A percentile compares a stretch with the other conserved stretches of the same genome.
These are phyloP conservation scores for Drepanosiphum platanoidis DNA, from an alignment of 2,888 invertebrate genomes.

Conservation along the genomic window DNA sequence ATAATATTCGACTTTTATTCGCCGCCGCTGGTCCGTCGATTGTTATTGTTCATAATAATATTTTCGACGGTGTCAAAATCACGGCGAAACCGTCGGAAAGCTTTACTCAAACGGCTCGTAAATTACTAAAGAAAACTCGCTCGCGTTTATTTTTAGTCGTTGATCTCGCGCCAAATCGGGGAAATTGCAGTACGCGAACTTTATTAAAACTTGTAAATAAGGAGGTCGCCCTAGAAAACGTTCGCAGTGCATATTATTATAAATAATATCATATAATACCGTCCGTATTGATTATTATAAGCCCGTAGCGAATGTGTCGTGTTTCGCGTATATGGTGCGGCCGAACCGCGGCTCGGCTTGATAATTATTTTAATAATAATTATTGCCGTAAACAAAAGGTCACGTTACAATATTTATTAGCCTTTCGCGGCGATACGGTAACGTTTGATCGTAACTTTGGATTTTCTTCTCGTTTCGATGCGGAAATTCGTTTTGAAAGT, in stretches of 20 bases:
- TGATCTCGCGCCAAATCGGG: constrained; percentile 13
- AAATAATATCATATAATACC: not conserved
- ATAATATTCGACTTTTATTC: not conserved
- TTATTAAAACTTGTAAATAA: constrained; percentile 41
- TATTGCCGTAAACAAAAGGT: not conserved
- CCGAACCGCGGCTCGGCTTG: not conserved
- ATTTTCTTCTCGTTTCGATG: not conserved
- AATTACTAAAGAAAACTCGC: constrained; percentile 29
- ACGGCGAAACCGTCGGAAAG: not conserved
- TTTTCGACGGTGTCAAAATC: not conserved
- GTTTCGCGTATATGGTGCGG: too few relatives aligned
- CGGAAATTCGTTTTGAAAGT: not conserved
- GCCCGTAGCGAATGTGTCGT: not conserved
- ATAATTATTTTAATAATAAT: not conserved
- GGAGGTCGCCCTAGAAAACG: constrained; percentile 20
- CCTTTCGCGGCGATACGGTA: not conserved
- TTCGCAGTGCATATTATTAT: not conserved
- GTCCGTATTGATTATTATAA: constrained; percentile 3
- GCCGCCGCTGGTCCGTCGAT: not conserved
- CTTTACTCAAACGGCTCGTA: constrained; percentile 18
- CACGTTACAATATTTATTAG: not conserved
- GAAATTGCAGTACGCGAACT: constrained; percentile 8
- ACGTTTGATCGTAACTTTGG: not conserved
- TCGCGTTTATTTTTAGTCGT: constrained; percentile 32
- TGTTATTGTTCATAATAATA: too few relatives aligned